Evolutionary conservation across 2,888 invertebrate genomes (phyloP), one percentile per base, ranked within the genome.

Genomic region (Neoascia interrupta): DNA sequence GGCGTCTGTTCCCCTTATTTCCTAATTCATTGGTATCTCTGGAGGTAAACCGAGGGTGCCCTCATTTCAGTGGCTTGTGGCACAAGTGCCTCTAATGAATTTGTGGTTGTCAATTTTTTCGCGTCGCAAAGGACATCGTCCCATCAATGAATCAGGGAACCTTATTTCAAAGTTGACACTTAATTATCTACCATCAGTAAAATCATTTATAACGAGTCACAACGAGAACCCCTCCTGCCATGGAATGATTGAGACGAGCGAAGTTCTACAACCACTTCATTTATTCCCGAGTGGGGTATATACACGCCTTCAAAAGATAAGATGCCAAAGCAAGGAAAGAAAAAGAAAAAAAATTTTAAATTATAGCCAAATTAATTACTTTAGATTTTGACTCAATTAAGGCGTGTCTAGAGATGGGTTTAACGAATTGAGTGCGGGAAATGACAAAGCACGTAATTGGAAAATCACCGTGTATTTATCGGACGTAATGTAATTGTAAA

Each of bases 391-490:
- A 79, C 79, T 79, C 79, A 79, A 79, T 79, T 79, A 79, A 61
- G 79, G 54, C 64, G 56, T 41, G 37, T 26, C 47, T 11, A 26
- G 64, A 61, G 63, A 56, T 56, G 66, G 43, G 43, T 73, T 68
- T 68, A 79, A 68, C 60, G 54, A 73, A 66, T 73, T 47, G 54
- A 73, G 34, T 45, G 73, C 49, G 19, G 56, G 13, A 37, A 66
- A 66, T 79, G 79, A 79, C 79, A 72, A 54, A 73, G 79, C 79
- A 73, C 73, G 73, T 79, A 79, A 79, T 79, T 79, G 79, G 66
- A 66, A 79, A 79, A 68, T 79, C 72, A 54, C 39, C 73, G 60
- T n/a, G n/a, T n/a, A 41, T 6, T 58, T 28, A n/a, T 37, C 23
- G 73, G 61, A 51, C 18, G 61, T 79, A 79, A 73, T 72, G 54